Conservation (phyloP, 2,797 vertebrate genomes). For the Rhynchonycteris naso region DNA sequence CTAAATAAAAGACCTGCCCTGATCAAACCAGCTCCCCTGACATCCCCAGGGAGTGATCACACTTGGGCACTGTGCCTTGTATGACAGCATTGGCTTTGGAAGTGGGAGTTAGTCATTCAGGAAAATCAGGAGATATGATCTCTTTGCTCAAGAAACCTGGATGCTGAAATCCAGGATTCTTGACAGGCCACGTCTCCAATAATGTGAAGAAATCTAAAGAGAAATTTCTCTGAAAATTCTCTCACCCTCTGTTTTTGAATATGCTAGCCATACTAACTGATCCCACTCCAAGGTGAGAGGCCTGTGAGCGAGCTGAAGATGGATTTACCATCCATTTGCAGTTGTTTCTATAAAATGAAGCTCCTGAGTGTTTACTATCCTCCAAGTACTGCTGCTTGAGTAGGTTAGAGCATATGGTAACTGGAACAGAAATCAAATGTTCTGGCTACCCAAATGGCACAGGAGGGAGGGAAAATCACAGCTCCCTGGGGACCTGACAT, state of each 20-base stretch:
- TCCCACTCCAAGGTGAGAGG: neutral
- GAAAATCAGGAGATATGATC: constrained; percentile 59
- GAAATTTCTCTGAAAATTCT: constrained; percentile 30
- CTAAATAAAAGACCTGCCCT: neutral
- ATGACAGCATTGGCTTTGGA: constrained; percentile 40
- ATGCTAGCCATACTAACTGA: neutral
- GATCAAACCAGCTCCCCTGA: constrained; percentile 48
- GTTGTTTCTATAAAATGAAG: neutral
- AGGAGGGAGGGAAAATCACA: neutral
- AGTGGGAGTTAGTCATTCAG: constrained; percentile 31
- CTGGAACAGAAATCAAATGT: constrained; percentile 14
- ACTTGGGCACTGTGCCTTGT: neutral
- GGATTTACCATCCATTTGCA: neutral
- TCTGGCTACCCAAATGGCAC: neutral
- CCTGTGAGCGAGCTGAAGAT: neutral
- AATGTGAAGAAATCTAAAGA: neutral
- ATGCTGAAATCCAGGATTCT: neutral
- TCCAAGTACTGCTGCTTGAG: neutral
- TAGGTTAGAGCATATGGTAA: neutral
- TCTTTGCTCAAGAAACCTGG: constrained; percentile 60
- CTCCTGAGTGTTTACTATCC: neutral
- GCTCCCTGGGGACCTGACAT: neutral
- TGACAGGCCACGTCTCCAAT: constrained; percentile 4
- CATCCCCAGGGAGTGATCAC: neutral
- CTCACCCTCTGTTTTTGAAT: neutral